Evolutionary conservation across 2,888 invertebrate genomes (phyloP), one percentile per base, ranked within the genome.

Genomic region (Scelioninae gen. 2): DNA sequence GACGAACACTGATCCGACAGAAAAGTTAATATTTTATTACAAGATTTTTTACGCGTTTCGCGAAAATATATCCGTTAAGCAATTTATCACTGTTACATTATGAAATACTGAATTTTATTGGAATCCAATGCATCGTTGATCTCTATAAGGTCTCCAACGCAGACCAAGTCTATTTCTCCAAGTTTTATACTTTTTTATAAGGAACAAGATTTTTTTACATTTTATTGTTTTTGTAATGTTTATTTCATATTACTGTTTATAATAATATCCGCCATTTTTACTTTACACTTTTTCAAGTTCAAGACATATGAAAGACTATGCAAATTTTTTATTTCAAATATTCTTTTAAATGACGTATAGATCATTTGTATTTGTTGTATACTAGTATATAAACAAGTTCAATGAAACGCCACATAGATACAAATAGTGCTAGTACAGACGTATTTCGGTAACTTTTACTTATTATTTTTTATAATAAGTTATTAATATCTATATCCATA

Each of bases 401-500:
- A n/a, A 39, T 35, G 2, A 35, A 19, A 43, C 9, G 15, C 43
- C 19, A 43, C 15, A 46, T 28, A 31, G 11, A 57, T 19, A 2
- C 9, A n/a, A 43, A 13, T 13, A 45, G 10, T 19, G 18, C 6
- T 22, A 45, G 25, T 13, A 45, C 45, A 13, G 13, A 15, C 1
- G 31, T 22, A 15, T 35, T 19, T 50, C 50, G 33, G n/a, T 35
- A 50, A 50, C 19, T 35, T 60, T 35, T 57, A 28, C 31, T 11
- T 43, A 22, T 45, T 52, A 13, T 1, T 41, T 28, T 41, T n/a
- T n/a, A n/a, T n/a, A 6, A 28, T 55, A 16, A 10, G 19, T 15
- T 6, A 37, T 55, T 41, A 43, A 35, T 16, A 55, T 37, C 35
- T 28, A 35, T 50, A 35, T 22, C 46, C 37, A 35, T 70, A 39